Conservation (phyloP, 2,797 vertebrate species). For the Luscinia megarhynchos region DNA sequence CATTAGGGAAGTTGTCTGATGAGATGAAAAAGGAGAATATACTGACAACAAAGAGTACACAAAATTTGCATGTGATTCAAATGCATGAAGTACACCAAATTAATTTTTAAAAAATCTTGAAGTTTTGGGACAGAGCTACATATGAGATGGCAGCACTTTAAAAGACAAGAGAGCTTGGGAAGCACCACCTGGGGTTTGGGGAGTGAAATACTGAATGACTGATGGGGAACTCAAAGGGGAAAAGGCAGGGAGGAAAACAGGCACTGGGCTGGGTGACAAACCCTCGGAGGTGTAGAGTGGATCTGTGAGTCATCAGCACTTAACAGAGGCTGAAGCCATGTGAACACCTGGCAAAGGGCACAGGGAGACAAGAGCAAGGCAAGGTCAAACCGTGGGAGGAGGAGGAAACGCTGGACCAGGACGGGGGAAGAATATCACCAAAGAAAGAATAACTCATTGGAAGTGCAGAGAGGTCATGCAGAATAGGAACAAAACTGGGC, state of each 20-base stretch:
- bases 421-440: background rate
- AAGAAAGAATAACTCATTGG: background rate
- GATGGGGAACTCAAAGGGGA: background rate
- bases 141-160: background rate
- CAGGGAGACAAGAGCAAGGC: background rate
- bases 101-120: background rate
- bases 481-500: background rate
- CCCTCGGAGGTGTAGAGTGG: background rate
- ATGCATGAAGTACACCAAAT: background rate
- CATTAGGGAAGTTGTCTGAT: background rate
- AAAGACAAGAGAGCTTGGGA: background rate
- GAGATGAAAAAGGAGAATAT: background rate
- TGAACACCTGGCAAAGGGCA: background rate
- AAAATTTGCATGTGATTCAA: background rate
- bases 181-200: background rate
- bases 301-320: conserved; percentile 24
- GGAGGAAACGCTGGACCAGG: background rate
- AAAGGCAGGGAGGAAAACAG: background rate
- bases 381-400: conserved; percentile 27
- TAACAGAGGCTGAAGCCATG: background rate
- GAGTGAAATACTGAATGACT: background rate
- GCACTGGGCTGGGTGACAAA: background rate
- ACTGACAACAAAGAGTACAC: background rate
- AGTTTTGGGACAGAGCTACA: background rate
- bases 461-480: background rate